Conservation (phyloP, 2,888 invertebrate genomes). For the Scelioninae gen. 1 region DNA sequence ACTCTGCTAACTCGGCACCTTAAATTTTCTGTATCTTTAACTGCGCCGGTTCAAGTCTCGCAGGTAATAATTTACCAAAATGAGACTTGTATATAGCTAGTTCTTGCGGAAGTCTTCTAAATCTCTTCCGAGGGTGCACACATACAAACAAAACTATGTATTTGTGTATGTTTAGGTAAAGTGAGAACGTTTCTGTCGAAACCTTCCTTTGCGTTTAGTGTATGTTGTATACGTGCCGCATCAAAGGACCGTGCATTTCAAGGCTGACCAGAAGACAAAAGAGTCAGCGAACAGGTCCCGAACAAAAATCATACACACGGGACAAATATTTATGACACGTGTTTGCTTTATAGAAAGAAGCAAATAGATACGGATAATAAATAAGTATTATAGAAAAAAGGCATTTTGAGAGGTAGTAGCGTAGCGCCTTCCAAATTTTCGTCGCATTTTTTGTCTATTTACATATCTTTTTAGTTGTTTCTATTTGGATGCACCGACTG, state of each 20-base stretch:
- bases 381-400: constrained; percentile 33
- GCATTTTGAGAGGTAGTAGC: constrained; percentile 24
- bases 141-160: too few relatives aligned
- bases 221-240: constrained; percentile 52
- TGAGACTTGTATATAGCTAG: constrained; percentile 41
- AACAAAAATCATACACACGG: constrained; percentile 55
- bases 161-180: constrained; percentile 6
- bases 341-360: constrained; percentile 42
- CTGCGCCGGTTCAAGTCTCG: constrained; percentile 19
- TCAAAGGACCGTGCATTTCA: constrained; percentile 63
- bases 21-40: constrained; percentile 2
- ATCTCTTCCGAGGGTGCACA: constrained; percentile 37
- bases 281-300: constrained; percentile 54
- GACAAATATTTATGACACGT: constrained; percentile 61
- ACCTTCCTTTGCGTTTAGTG: constrained; percentile 24
- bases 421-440: constrained; percentile 33
- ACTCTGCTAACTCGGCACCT: constrained; percentile 16
- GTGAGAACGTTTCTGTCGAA: constrained; percentile 16
- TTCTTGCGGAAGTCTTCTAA: constrained; percentile 58
- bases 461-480: constrained; percentile 9
- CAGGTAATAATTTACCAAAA: constrained; percentile 47
- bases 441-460: constrained; percentile 12
- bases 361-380: constrained; percentile 56
- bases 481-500: background rate
- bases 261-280: constrained; percentile 59